Conservation (phyloP, 2,797 vertebrate genomes). For the Sebastes minor region DNA sequence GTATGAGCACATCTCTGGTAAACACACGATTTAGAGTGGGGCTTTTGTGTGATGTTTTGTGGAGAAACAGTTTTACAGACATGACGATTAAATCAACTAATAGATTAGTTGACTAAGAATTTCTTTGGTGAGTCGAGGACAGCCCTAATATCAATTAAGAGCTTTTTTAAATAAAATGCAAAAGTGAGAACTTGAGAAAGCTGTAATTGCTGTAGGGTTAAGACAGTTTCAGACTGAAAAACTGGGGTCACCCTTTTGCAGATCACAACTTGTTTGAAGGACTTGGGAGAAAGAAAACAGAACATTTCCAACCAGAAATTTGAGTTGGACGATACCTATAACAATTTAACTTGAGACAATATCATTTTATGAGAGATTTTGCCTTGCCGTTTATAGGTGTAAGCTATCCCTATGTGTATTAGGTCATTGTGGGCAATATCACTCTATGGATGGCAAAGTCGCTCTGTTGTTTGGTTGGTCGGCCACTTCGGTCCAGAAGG, state of each 20-base stretch:
- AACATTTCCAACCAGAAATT: neutral
- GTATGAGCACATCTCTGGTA: too few relatives aligned
- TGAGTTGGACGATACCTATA: neutral
- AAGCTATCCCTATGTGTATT: neutral
- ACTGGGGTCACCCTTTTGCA: neutral
- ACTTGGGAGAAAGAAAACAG: neutral
- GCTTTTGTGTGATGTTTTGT: rapidly evolving
- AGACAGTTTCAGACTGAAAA: neutral
- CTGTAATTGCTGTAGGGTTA: neutral
- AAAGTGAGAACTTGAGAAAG: neutral
- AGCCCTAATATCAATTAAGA: neutral
- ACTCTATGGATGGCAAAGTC: neutral
- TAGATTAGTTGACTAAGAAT: too few relatives aligned
- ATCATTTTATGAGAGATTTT: neutral
- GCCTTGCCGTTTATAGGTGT: neutral
- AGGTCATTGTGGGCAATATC: neutral
- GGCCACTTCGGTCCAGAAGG: neutral
- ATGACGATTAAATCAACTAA: too few relatives aligned
- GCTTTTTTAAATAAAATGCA: neutral
- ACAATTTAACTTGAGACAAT: neutral
- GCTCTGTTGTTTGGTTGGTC: neutral
- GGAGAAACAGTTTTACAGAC: too few relatives aligned
- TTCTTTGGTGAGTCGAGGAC: too few relatives aligned
- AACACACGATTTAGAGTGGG: too few relatives aligned
- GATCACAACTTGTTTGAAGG: neutral